Conservation (phyloP, 2,888 invertebrate species). For the Didymodactylos carnosus region DNA sequence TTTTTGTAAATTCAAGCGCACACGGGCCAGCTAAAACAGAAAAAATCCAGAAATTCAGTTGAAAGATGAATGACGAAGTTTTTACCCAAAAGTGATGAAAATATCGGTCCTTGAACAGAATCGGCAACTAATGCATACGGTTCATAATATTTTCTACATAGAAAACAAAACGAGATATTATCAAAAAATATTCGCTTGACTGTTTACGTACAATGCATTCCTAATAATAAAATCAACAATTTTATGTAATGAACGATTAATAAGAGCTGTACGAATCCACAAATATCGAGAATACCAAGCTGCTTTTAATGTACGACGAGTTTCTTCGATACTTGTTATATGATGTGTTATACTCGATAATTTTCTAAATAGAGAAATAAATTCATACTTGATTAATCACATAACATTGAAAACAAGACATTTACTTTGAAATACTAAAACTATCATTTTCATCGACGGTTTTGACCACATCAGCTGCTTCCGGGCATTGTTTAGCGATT, state of each 20-base stretch:
- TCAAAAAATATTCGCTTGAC: background rate
- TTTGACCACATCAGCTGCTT: constrained; percentile 55
- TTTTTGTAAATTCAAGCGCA: constrained; percentile 62
- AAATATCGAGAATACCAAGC: constrained; percentile 40
- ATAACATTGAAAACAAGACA: background rate
- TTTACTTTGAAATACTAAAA: constrained; percentile 12
- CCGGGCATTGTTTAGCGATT: constrained; percentile 48
- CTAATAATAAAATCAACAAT: constrained; percentile 68
- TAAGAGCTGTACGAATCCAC: constrained; percentile 73
- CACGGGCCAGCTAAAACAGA: constrained; percentile 57
- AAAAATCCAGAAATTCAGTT: no score
- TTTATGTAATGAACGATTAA: constrained; percentile 63
- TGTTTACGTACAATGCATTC: constrained; percentile 45
- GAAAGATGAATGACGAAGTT: no score
- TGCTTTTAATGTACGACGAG: background rate
- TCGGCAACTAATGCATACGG: constrained; percentile 72
- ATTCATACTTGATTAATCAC: background rate
- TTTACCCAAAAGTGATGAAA: constrained; percentile 56
- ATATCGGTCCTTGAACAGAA: constrained; percentile 67
- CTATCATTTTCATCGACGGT: constrained; percentile 52
- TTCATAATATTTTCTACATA: constrained; percentile 57
- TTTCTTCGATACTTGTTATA: background rate
- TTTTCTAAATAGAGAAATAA: background rate
- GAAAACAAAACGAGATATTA: constrained; percentile 7
- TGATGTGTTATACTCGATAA: background rate